Base-by-base conservation (phyloP, 2,797 vertebrate species). In the Tauraco hartlaubi region DNA sequence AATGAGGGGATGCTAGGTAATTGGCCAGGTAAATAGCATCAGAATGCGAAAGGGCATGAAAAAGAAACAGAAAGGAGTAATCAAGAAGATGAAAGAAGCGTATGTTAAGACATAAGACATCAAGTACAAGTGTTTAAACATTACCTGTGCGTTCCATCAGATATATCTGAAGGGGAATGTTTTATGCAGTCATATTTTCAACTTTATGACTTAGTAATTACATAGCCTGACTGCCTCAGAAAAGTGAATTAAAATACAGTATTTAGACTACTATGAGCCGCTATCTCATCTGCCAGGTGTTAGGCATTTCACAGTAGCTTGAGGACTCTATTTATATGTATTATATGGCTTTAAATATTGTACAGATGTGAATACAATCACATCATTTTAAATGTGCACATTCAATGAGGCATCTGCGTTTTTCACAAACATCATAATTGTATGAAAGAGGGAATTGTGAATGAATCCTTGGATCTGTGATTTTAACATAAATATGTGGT, bases 181-280 rank as follows among this genome's bases (percentile, higher is more conserved):
- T 96, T 95, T 95, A 94, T 75, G 64, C 68, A 94, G 85, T 76
- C 67, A 52, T 92, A 96, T 95, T 96, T 98, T 97, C 91, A 85
- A 46, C 94, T 97, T 98, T 97, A 97, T 93, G 97, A 94, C 96
- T 96, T 85, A 68, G 92, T 69, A 96, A 97, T 97, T 97, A 89
- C 55, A 75, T 83, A 97, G 96, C 75, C 95, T 85, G 88, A 89
- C 85, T 97, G 64, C 90, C 81, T 96, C 62, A 95, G 94, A 93
- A 97, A 98, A 97, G 91, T 84, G 94, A 98, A 96, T 97, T 98
- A 97, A 97, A 98, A 97, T 96, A 91, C 74, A 79, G 88, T 96
- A 96, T 97, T 98, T 97, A 97, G 97, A 58, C 84, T 96, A 72
- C 85, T 96, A 29, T 92, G 90, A 96, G 95, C 94, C 28, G 9